Conservation (phyloP, 2,888 invertebrate genomes). For the Mayetiola destructor region DNA sequence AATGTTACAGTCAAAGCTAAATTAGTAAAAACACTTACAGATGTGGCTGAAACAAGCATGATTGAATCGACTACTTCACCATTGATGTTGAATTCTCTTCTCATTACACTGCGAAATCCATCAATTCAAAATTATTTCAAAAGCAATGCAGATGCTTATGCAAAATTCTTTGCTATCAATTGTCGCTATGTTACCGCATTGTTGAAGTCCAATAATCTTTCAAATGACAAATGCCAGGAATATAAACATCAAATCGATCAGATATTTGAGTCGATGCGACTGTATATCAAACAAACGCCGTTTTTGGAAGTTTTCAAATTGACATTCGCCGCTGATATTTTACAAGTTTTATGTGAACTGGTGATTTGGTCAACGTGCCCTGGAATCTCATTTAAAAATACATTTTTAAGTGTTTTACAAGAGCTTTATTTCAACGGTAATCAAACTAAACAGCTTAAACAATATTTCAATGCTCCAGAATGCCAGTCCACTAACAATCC, state of each 20-base stretch:
- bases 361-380: not conserved
- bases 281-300: slow-evolving; percentile 15
- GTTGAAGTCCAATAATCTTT: not conserved
- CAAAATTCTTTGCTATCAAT: not conserved
- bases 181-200: not conserved
- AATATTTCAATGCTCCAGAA: not conserved
- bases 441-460: not conserved
- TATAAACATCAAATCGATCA: not conserved
- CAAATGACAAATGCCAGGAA: not conserved
- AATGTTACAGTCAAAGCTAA: not conserved
- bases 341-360: not conserved
- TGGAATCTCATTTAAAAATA: not conserved
- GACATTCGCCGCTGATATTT: not conserved
- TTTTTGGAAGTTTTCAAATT: slow-evolving; percentile 4
- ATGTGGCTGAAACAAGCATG: not conserved
- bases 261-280: not conserved
- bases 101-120: not conserved
- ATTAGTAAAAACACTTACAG: not conserved
- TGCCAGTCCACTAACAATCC: not conserved
- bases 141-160: slow-evolving; percentile 13
- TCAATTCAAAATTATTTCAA: slow-evolving; percentile 16
- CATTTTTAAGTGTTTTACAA: slow-evolving; percentile 5
- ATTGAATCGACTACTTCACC: not conserved
- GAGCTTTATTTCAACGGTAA: slow-evolving; percentile 13
- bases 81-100: not conserved